Percentiles rank a stretch among this genome's conserved stretches.
Evolutionary conservation across 2,888 invertebrate species (phyloP).

Genomic region (Perithous albicinctus): DNA sequence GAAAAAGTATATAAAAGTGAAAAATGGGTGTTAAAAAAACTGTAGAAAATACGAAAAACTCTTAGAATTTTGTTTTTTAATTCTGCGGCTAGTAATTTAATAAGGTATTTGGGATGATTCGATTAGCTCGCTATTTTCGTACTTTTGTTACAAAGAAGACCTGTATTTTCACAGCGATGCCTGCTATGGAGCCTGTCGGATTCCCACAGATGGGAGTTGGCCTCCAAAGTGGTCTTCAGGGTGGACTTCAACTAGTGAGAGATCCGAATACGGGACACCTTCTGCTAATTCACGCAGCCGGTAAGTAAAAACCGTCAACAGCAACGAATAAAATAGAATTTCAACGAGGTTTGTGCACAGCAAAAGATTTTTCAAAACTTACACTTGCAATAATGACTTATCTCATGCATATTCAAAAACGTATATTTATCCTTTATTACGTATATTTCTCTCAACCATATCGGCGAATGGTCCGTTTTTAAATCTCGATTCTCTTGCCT

Average conservation of each 20-base stretch:
- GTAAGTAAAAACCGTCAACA: constrained; percentile 78
- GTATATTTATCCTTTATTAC: constrained; percentile 25
- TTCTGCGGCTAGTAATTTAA: too few species aligned
- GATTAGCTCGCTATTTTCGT: background rate
- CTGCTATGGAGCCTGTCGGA: constrained; percentile 89
- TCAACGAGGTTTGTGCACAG: background rate
- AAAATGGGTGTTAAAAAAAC: too few species aligned
- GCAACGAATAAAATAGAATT: background rate
- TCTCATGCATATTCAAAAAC: background rate
- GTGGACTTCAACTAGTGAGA: constrained; percentile 90
- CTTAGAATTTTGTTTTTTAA: background rate
- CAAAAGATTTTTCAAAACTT: background rate
- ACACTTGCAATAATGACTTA: background rate
- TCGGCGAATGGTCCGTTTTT: constrained; percentile 29
- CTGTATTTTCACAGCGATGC: constrained; percentile 85
- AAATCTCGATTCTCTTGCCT: constrained; percentile 40
- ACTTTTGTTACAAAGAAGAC: background rate
- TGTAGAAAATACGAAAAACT: too few species aligned
- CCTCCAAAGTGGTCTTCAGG: constrained; percentile 74
- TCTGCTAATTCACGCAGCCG: constrained; percentile 91
- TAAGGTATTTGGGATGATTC: background rate
- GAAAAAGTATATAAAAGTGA: too few species aligned
- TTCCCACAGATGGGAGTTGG: constrained; percentile 85
- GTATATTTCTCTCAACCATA: constrained; percentile 30
- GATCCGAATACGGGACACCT: constrained; percentile 94